Evolutionary conservation across 2,797 vertebrate species (phyloP).

Genomic region (Sebastes dallii): DNA sequence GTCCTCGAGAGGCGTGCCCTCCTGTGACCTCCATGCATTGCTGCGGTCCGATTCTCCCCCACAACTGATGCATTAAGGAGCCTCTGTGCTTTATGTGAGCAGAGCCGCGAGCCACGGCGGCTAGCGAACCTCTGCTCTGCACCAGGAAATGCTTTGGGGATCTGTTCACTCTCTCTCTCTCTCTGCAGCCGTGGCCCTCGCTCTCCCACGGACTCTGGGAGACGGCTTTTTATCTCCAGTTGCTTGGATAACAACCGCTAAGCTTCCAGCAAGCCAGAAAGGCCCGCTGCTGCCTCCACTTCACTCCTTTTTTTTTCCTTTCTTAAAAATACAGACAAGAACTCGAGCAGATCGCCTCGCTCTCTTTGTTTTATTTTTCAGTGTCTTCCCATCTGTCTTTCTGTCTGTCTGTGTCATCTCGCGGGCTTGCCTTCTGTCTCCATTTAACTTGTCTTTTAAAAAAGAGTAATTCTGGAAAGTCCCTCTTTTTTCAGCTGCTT

Average conservation of each 20-base stretch:
- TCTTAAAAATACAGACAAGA: constrained; percentile 25
- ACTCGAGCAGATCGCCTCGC: constrained; percentile 17
- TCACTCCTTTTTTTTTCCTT: constrained; percentile 1
- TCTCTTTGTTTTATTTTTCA: background rate
- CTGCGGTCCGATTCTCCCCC: constrained; percentile 62
- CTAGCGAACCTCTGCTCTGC: constrained; percentile 73
- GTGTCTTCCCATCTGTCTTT: constrained; percentile 1
- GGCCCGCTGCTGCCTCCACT: constrained; percentile 57
- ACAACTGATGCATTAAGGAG: constrained; percentile 72
- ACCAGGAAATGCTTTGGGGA: constrained; percentile 79
- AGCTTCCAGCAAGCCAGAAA: constrained; percentile 59
- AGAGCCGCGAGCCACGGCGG: constrained; percentile 70
- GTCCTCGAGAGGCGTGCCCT: constrained; percentile 73
- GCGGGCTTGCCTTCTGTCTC: background rate
- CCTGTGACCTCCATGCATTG: constrained; percentile 73
- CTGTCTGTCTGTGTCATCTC: background rate
- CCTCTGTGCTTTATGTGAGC: constrained; percentile 65
- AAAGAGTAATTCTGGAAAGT: constrained; percentile 32
- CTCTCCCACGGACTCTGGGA: constrained; percentile 65
- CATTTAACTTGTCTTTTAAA: constrained; percentile 20
- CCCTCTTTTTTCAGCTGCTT: constrained; percentile 53
- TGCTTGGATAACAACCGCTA: constrained; percentile 74
- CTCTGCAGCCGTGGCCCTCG: constrained; percentile 52
- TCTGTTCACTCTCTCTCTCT: constrained; percentile 41
- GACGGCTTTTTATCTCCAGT: constrained; percentile 75